Evolutionary conservation across 2,888 invertebrate genomes (phyloP).

Genomic region (Lasioglossum calceatum): DNA sequence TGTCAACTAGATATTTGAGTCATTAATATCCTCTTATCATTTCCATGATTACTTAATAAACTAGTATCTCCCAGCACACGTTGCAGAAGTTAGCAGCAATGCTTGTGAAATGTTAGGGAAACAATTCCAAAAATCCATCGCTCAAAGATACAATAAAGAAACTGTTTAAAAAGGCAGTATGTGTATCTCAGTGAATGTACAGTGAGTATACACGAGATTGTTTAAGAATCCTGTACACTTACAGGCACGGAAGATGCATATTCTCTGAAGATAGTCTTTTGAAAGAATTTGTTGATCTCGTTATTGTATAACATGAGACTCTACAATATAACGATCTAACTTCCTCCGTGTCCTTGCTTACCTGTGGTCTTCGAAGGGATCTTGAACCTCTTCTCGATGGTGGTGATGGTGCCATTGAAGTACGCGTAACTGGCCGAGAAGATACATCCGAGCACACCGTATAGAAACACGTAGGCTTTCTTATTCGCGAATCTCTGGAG

Average conservation of each 20-base stretch:
- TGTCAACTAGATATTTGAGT: too few relatives aligned
- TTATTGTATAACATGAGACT: background rate
- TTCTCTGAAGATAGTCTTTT: background rate
- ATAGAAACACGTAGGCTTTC: conserved; percentile 87
- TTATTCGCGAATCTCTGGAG: conserved; percentile 88
- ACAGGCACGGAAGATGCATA: background rate
- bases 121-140: background rate
- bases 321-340: background rate
- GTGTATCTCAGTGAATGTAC: too few relatives aligned
- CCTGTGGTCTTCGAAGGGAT: conserved; percentile 90
- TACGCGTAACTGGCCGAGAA: conserved; percentile 90
- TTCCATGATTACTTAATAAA: too few relatives aligned
- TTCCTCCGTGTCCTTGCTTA: conserved; percentile 75
- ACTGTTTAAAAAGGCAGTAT: background rate
- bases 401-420: conserved; percentile 91
- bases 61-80: too few relatives aligned
- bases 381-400: conserved; percentile 90
- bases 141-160: background rate
- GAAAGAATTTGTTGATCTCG: background rate
- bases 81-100: background rate
- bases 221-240: background rate
- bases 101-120: background rate
- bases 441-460: conserved; percentile 89
- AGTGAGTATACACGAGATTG: too few relatives aligned
- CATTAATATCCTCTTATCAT: too few relatives aligned